Evolutionary conservation across 2,888 invertebrate species (phyloP), one percentile per base, ranked within the genome.

Genomic region (Mythimna albipuncta): DNA sequence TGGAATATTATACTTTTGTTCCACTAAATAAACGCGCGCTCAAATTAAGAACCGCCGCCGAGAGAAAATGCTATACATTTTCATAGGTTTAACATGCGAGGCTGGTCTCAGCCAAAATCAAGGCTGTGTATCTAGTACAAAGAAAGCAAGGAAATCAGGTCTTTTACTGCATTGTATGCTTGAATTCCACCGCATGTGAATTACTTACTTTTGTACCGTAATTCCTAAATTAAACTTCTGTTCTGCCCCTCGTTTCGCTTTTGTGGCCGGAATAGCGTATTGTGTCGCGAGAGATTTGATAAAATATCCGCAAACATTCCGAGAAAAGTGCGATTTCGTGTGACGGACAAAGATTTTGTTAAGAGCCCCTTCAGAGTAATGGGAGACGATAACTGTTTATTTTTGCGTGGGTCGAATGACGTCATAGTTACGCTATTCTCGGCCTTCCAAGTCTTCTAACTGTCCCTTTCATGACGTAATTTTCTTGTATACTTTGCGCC

Each of bases 391-490:
- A 83, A 84, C 77, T 84, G 84, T 86, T 82, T 84, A 79, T 81
- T 74, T 80, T 81, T 77, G 82, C 81, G 86, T 87, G 82, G 86
- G 86, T 63, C 64, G 84, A 61, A 61, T 87, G 86, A 87, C 87
- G 87, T 84, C 86, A 86, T 75, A 68, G 77, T 85, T 81, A 79
- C 69, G 78, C 68, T 85, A 85, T 87, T 83, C 76, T 83, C 81
- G 81, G 64, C 85, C 87, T 85, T 87, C 81, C 81, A 74, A 87
- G 73, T 87, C 85, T 86, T 81, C 79, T 81, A 77, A 86, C 86
- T 85, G 84, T 85, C 84, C 84, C 80, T 83, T 86, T 79, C 72
- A 80, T 85, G 81, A 84, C 84, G 84, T 85, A 74, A 82, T 83
- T 74, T 74, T 63, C 71, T 71, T 72, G 74, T 77, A 71, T 76